These are phyloP conservation scores for Syrphus vitripennis DNA, from an alignment of 2,888 invertebrate genomes.

Conservation along the genomic window DNA sequence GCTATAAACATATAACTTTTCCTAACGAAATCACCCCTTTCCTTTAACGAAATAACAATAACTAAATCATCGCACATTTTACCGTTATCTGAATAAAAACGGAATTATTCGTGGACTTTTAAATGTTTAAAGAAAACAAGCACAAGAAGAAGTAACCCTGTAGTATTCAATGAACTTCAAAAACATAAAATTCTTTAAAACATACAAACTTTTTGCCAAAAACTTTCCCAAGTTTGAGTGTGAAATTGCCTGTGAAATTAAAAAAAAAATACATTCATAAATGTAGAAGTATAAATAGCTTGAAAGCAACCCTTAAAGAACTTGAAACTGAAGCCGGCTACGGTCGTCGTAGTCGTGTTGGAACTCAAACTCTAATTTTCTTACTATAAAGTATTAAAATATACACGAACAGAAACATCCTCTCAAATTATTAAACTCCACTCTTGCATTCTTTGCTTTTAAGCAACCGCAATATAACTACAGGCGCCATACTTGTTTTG, in stretches of 20 bases:
- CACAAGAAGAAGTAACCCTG: neutral
- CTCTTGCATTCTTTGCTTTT: conserved; percentile 23
- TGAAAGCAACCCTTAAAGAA: conserved; percentile 41
- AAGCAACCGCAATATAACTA: conserved; percentile 18
- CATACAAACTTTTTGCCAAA: conserved; percentile 37
- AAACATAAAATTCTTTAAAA: conserved; percentile 30
- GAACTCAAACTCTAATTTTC: neutral
- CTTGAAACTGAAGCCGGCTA: conserved; percentile 8
- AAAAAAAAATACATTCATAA: conserved; percentile 25
- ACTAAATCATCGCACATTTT: no score
- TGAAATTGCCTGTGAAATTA: conserved; percentile 64
- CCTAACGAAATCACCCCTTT: no score
- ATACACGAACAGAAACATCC: neutral
- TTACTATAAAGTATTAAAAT: neutral
- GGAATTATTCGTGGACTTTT: neutral
- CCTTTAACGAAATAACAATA: no score
- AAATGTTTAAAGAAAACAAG: neutral
- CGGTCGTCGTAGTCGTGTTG: neutral
- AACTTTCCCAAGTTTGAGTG: conserved; percentile 56
- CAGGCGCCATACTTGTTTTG: conserved; percentile 11
- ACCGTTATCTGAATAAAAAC: no score
- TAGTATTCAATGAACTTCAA: conserved; percentile 37
- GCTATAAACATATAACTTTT: no score
- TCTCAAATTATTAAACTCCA: conserved; percentile 7
- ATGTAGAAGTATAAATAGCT: neutral